Conservation (phyloP, 2,797 vertebrate genomes). For the Perdix hodgsoniae region DNA sequence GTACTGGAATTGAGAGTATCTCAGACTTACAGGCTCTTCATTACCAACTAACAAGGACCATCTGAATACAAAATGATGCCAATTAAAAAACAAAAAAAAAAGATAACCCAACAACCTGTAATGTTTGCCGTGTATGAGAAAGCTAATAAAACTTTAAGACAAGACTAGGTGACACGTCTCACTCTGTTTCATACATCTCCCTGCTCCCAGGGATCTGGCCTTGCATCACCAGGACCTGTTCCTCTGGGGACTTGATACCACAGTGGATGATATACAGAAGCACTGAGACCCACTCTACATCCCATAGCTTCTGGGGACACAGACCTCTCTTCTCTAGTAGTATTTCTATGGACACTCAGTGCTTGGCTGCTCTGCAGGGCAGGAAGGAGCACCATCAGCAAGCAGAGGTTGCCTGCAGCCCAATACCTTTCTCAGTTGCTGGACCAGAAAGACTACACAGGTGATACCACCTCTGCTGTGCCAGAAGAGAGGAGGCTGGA, state of each 20-base stretch:
- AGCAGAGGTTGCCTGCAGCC: background rate
- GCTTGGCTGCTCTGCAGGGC: background rate
- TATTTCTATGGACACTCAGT: rapidly evolving
- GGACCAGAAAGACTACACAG: background rate
- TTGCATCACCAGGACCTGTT: background rate
- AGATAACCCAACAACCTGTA: background rate
- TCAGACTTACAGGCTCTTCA: background rate
- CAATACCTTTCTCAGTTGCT: background rate
- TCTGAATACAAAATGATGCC: background rate
- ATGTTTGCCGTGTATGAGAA: background rate
- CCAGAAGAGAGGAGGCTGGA: background rate
- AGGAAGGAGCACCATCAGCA: background rate
- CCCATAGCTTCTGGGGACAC: background rate
- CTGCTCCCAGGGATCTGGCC: background rate
- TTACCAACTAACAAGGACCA: background rate
- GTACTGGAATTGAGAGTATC: rapidly evolving
- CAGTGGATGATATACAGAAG: background rate
- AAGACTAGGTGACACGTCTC: background rate
- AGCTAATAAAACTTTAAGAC: background rate
- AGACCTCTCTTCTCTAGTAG: background rate
- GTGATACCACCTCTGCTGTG: rapidly evolving
- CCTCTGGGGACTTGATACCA: background rate
- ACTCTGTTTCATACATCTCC: background rate
- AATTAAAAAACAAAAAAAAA: rapidly evolving
- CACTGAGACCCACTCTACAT: background rate